These are phyloP conservation scores for Thelaira solivaga DNA, from an alignment of 2,888 invertebrate genomes.

Conservation along the genomic window DNA sequence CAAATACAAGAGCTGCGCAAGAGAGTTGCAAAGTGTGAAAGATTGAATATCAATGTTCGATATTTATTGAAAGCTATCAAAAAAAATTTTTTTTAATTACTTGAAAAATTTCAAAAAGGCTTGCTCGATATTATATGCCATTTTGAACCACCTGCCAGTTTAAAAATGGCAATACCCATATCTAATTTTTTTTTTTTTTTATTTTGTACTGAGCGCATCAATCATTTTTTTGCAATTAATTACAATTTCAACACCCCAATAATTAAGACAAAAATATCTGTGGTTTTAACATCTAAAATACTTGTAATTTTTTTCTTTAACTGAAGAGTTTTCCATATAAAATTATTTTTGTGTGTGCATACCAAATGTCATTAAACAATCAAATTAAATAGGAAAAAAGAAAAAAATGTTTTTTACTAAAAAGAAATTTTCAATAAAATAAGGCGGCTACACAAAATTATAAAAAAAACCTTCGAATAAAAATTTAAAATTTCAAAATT, in stretches of 20 bases:
- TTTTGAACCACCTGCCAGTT: too few relatives aligned
- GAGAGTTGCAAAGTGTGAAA: too few relatives aligned
- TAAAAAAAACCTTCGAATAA: slow-evolving; percentile 31
- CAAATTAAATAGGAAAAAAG: slow-evolving; percentile 11
- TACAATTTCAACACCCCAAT: slow-evolving; percentile 28
- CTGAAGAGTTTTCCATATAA: slow-evolving; percentile 17
- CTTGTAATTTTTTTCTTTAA: background rate
- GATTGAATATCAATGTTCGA: too few relatives aligned
- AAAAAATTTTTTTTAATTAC: too few relatives aligned
- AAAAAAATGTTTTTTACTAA: background rate
- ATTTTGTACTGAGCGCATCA: background rate
- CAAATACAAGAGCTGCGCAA: too few relatives aligned
- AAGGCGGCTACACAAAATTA: slow-evolving; percentile 23
- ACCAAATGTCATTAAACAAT: slow-evolving; percentile 9
- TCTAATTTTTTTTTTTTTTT: background rate
- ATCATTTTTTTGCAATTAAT: background rate
- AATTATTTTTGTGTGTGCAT: slow-evolving; percentile 32
- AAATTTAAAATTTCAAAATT: background rate
- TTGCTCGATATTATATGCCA: too few relatives aligned
- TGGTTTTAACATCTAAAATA: background rate
- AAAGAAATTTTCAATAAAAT: slow-evolving; percentile 28
- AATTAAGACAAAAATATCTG: slow-evolving; percentile 3
- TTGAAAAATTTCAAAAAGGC: too few relatives aligned
- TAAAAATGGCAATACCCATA: too few relatives aligned
- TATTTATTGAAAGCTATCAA: too few relatives aligned